These are phyloP conservation scores for Rhagoletis zephyria DNA, from an alignment of 1,140 invertebrate genomes.

Conservation along the genomic window DNA sequence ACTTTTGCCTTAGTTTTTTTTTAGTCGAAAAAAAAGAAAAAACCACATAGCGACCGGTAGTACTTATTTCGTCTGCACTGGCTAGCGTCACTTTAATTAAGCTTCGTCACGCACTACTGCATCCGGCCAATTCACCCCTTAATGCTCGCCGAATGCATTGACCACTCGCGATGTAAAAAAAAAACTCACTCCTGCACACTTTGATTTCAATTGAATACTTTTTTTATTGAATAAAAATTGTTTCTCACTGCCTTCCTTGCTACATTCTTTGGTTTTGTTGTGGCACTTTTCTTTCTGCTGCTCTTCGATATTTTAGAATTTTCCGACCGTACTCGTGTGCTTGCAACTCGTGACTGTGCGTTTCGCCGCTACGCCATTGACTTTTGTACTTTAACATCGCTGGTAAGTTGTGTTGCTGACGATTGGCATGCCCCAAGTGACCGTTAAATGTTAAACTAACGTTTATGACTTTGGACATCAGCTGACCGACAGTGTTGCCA, in stretches of 20 bases:
- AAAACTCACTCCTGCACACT: background rate
- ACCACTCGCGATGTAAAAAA: background rate
- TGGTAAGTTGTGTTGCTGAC: background rate
- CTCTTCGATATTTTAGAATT: background rate
- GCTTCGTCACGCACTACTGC: constrained; percentile 65
- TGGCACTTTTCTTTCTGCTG: constrained; percentile 1
- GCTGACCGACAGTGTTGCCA: background rate
- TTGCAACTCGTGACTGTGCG: constrained; percentile 54
- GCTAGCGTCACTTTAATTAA: constrained; percentile 59
- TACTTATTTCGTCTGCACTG: background rate
- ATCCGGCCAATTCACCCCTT: constrained; percentile 59
- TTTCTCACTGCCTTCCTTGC: constrained; percentile 20
- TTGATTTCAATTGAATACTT: background rate
- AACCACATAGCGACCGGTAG: background rate
- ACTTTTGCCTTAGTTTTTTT: background rate
- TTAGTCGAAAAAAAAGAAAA: too few relatives aligned
- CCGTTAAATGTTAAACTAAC: background rate
- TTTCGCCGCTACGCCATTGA: constrained; percentile 35
- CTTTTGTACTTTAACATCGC: constrained; percentile 54
- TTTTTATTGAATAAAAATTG: background rate
- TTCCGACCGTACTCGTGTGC: constrained; percentile 48
- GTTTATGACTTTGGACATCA: background rate
- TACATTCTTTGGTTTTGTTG: background rate
- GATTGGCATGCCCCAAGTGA: background rate
- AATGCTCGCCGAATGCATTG: constrained; percentile 3